phyloP scores from a whole-genome alignment of 2,113 vertebrate genomes.

The Mungos mungo region DNA sequence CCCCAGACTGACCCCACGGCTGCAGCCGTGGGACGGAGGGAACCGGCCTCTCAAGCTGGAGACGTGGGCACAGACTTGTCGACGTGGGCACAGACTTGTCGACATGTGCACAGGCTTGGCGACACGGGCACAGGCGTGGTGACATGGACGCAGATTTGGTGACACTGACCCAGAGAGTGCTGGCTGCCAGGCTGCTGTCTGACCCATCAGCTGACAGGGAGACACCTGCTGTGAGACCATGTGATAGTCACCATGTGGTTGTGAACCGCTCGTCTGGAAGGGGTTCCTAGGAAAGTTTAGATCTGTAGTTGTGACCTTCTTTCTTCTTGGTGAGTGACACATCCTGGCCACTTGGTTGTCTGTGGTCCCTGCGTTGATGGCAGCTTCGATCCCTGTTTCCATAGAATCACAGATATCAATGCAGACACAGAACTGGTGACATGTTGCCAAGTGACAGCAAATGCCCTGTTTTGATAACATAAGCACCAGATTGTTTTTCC shows the following conservation, averaged over 20 bases:
- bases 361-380: background rate
- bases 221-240: background rate
- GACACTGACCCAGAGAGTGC: fast-evolving
- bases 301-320: background rate
- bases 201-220: fast-evolving
- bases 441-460: background rate
- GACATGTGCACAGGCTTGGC: too few relatives aligned
- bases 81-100: too few relatives aligned
- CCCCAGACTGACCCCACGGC: fast-evolving
- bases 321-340: background rate
- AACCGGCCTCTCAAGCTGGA: fast-evolving
- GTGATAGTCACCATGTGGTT: background rate
- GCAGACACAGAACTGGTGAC: background rate
- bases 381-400: background rate
- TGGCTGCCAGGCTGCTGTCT: fast-evolving
- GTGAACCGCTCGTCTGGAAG: background rate
- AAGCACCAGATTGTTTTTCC: background rate
- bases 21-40: fast-evolving
- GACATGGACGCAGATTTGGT: fast-evolving
- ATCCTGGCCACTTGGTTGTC: background rate
- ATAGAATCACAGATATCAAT: fast-evolving
- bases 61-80: too few relatives aligned
- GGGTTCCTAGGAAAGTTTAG: background rate
- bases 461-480: background rate
- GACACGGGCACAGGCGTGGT: too few relatives aligned